Evolutionary conservation across 2,797 vertebrate species (phyloP).

Genomic region (Salmo trutta): DNA sequence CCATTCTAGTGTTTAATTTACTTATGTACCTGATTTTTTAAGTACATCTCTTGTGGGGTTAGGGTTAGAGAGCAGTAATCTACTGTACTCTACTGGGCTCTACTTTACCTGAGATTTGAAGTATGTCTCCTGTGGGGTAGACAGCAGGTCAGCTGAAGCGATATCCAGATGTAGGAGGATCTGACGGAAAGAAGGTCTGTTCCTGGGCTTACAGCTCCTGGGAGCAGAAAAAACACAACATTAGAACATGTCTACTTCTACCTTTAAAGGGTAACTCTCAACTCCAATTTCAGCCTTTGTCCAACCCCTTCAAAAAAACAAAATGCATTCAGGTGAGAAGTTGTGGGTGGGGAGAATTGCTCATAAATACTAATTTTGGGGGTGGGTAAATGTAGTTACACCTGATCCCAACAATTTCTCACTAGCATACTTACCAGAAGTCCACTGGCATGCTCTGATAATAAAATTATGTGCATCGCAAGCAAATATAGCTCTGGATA

Average conservation of each 20-base stretch:
- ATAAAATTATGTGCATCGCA: too few relatives aligned
- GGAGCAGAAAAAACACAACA: slow-evolving; percentile 8
- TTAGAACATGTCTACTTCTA: background rate
- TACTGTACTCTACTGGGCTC: background rate
- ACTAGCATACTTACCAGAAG: too few relatives aligned
- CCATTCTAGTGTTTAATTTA: too few relatives aligned
- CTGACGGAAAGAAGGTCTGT: slow-evolving; percentile 93
- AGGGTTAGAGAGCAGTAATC: background rate
- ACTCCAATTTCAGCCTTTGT: too few relatives aligned
- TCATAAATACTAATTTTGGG: too few relatives aligned
- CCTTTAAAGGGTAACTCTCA: background rate
- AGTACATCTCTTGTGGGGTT: background rate
- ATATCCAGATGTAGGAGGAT: slow-evolving; percentile 95
- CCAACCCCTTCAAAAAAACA: too few relatives aligned
- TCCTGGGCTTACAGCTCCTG: slow-evolving; percentile 96
- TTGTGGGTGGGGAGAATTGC: background rate
- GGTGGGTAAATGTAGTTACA: too few relatives aligned
- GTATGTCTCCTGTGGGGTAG: slow-evolving; percentile 94
- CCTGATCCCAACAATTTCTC: too few relatives aligned
- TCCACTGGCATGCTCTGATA: too few relatives aligned
- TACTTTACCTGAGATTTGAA: slow-evolving; percentile 89
- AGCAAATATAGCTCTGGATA: too few relatives aligned
- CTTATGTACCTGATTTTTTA: too few relatives aligned
- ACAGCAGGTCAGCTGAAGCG: slow-evolving; percentile 92
- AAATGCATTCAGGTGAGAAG: background rate